Percentiles rank a stretch among this genome's conserved stretches.
Conservation (phyloP, 2,113 vertebrate genomes). For the Gymnarchus niloticus region DNA sequence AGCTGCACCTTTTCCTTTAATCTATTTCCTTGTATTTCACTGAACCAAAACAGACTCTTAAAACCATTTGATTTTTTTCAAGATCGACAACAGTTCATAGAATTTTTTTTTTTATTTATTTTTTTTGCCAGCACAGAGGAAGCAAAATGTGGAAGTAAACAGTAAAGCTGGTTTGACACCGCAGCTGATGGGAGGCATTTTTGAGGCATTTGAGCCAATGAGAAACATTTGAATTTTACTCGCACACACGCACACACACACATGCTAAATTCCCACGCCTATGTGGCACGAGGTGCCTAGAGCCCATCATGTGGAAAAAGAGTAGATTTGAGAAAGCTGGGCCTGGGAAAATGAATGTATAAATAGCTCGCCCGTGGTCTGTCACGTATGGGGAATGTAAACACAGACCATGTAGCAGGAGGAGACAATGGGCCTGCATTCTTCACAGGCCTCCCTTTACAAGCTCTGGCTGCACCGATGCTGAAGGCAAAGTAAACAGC, state of each 20-base stretch:
- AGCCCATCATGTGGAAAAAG: neutral
- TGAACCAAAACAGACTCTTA: neutral
- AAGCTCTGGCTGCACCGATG: neutral
- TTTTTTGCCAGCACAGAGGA: constrained; percentile 1
- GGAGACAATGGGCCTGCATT: neutral
- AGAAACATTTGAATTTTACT: neutral
- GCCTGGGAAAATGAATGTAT: neutral
- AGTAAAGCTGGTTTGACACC: neutral
- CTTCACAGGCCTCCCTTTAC: neutral
- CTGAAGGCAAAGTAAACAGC: neutral
- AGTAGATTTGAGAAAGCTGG: neutral
- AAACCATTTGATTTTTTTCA: neutral
- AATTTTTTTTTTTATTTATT: neutral
- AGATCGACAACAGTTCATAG: constrained; percentile 16
- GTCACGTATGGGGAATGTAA: constrained; percentile 14
- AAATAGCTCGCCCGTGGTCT: neutral
- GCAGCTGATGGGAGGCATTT: neutral
- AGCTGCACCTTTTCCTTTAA: neutral
- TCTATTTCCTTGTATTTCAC: neutral
- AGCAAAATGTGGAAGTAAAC: neutral
- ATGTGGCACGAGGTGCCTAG: neutral
- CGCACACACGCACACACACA: no score
- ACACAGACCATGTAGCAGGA: neutral
- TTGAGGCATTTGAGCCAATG: neutral
- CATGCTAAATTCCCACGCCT: neutral